These are phyloP conservation scores for Gasteruption jaculator DNA, from an alignment of 2,888 invertebrate species.

Conservation along the genomic window DNA sequence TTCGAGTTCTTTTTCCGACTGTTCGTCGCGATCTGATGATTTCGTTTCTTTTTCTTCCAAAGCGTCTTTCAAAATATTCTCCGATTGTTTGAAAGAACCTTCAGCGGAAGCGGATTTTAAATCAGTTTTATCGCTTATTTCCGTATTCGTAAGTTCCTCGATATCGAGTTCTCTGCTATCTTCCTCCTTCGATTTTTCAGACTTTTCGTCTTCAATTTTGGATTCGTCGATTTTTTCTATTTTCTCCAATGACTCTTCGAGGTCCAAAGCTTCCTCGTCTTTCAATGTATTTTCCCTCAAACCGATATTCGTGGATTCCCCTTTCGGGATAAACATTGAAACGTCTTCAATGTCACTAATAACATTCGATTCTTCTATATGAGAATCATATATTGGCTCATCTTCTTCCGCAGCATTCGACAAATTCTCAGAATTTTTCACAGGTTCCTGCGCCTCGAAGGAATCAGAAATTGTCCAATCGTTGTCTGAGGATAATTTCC, in stretches of 20 bases:
- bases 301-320: conserved; percentile 36
- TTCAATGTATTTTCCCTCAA: conserved; percentile 6
- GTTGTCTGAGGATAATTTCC: conserved; percentile 22
- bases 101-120: too few relatives aligned
- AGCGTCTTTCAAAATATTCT: background rate
- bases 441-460: conserved; percentile 25
- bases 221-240: conserved; percentile 25
- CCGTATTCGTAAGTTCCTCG: conserved; percentile 15
- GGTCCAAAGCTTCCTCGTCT: conserved; percentile 10
- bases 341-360: conserved; percentile 27
- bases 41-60: conserved; percentile 1
- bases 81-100: too few relatives aligned
- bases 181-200: conserved; percentile 16
- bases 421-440: conserved; percentile 10
- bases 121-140: too few relatives aligned
- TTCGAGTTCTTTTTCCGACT: conserved; percentile 8
- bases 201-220: conserved; percentile 31
- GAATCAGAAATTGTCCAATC: conserved; percentile 37
- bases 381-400: conserved; percentile 7
- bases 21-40: conserved; percentile 12
- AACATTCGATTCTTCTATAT: conserved; percentile 16
- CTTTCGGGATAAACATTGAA: conserved; percentile 32
- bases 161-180: conserved; percentile 12
- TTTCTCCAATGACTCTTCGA: conserved; percentile 18
- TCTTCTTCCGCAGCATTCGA: conserved; percentile 8